Evolutionary conservation across 2,113 vertebrate genomes (phyloP).

Genomic region (Spea bombifrons): DNA sequence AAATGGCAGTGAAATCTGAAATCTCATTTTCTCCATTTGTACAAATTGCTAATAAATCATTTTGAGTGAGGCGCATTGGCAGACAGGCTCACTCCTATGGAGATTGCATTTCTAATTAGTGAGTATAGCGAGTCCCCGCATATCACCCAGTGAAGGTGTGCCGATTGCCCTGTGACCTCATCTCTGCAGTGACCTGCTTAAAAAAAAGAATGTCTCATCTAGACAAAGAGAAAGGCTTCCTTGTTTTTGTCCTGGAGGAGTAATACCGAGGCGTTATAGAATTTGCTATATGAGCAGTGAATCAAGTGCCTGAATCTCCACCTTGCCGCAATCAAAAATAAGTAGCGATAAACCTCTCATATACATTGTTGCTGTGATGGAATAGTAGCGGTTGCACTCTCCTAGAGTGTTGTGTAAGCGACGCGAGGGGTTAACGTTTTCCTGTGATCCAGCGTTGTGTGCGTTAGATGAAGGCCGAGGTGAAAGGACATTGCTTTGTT

Average conservation of each 20-base stretch:
- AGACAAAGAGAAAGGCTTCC: constrained; percentile 35
- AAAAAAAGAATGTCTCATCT: constrained; percentile 39
- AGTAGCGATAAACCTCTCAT: background rate
- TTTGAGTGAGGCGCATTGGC: constrained; percentile 77
- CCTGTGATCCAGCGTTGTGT: background rate
- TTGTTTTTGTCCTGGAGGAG: constrained; percentile 22
- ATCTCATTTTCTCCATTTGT: constrained; percentile 90
- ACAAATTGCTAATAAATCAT: constrained; percentile 95
- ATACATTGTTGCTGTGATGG: background rate
- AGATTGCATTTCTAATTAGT: constrained; percentile 90
- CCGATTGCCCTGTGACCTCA: constrained; percentile 46
- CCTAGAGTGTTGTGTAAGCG: background rate
- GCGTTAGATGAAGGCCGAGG: background rate
- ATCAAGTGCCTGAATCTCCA: constrained; percentile 16
- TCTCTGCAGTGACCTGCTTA: constrained; percentile 37
- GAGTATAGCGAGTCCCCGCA: constrained; percentile 63
- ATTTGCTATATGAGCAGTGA: constrained; percentile 1
- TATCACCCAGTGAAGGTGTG: constrained; percentile 44
- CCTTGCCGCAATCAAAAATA: background rate
- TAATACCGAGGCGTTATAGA: constrained; percentile 8
- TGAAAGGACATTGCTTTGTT: constrained; percentile 31
- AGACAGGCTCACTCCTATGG: constrained; percentile 78
- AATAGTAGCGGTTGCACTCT: background rate
- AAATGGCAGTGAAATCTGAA: constrained; percentile 92
- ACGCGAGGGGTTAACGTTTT: background rate